Base-by-base conservation (phyloP, 2,797 vertebrate species). In the Leptoclinus maculatus region DNA sequence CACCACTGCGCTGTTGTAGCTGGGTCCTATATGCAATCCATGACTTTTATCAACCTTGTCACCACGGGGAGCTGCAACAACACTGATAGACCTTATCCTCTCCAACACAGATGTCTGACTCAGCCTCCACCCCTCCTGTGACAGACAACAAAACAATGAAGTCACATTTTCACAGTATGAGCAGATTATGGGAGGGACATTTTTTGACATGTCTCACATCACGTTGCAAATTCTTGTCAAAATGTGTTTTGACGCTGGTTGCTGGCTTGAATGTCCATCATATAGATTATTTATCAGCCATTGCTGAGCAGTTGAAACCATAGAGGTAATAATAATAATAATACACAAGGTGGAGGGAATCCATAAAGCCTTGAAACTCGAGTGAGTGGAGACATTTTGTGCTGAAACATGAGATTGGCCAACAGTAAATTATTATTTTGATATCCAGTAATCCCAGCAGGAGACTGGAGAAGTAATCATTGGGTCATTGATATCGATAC, bases 21-120 rank as follows among this genome's bases (percentile, higher is more conserved):
- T 39, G 9, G 21, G 41, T 32, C 49, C 43, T 43, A 27, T 63
- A 23, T 67, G 51, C 4, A 29, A 43, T 58, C 32, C 14, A 19
- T 66, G 68, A 68, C 66, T 72, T 80, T 79, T 71, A 66, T 39
- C 59, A 68, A 78, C 70, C 60, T 60, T 87, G 71, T 59, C 34
- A 66, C 36, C 19, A 25, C 39, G 36, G 62, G 38, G 63, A 78
- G 64, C 72, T 56, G 49, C 36, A 80, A 71, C 27, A 79, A 41
- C 45, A 56, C 0, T 57, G 76, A 66, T 65, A 45, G 25, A 78
- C 64, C 53, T 62, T 66, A 71, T 80, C 72, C 72, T 66, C 63
- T 49, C 23, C 38, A 60, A 63, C 70, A 80, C 57, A 87, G 74
- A 88, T 71, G 73, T 80, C 62, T 75, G 68, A 16, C 56, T 66